Evolutionary conservation across 2,113 vertebrate species (phyloP).

Genomic region (Dasyprocta punctata): DNA sequence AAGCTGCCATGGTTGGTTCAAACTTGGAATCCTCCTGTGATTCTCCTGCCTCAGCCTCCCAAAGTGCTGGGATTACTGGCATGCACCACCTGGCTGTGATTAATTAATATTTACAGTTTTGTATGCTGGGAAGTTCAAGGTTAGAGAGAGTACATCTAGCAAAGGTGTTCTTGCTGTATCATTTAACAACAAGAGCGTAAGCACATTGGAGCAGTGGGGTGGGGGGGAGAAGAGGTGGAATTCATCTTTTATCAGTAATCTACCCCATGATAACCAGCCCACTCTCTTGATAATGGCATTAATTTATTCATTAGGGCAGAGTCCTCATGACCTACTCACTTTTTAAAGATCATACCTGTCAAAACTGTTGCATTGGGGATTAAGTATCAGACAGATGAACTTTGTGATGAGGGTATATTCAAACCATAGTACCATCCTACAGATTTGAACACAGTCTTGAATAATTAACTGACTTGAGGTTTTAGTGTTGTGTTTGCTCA

Average conservation of each 20-base stretch:
- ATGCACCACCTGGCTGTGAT: not conserved
- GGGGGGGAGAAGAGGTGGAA: not conserved
- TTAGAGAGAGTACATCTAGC: not conserved
- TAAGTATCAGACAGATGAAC: not conserved
- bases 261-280: not conserved
- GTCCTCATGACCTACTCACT: not conserved
- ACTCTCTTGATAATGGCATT: not conserved
- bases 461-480: not conserved
- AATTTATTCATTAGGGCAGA: not conserved
- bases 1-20: not conserved
- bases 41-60: not conserved
- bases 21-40: not conserved
- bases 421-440: not conserved
- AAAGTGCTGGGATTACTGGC: not conserved
- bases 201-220: not conserved
- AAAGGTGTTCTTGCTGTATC: not conserved
- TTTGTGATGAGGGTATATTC: not conserved
- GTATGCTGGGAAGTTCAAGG: not conserved
- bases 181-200: not conserved
- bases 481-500: slow-evolving; percentile 40
- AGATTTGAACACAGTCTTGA: slow-evolving; percentile 19
- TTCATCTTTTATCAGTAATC: not conserved
- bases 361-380: not conserved
- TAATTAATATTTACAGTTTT: not conserved
- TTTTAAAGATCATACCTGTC: not conserved